Base-by-base conservation (phyloP, 2,888 invertebrate species). In the Sarcophaga rosellei region DNA sequence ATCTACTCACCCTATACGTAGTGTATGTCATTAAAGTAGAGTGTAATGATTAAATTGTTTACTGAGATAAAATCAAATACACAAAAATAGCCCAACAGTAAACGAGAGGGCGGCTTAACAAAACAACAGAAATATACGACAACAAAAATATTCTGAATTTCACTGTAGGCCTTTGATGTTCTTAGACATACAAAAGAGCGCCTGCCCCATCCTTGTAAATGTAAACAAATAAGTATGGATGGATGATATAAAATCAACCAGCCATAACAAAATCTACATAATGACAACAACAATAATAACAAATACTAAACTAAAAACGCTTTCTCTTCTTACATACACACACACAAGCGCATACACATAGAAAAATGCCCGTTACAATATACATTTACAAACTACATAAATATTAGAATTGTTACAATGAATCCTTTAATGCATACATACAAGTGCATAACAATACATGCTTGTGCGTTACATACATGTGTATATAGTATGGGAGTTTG, bases 111-210 rank as follows among this genome's bases (percentile, higher is more conserved):
- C 35, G 35, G 6, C 35, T 57, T 35, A 44, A 17, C 21, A 21
- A n/a, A 53, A 15, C 65, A 75, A 75, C 65, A 65, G 15, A 44
- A n/a, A 57, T 57, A 1, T 15, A 57, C 57, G 17, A 65, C 53
- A 17, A 57, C 57, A 72, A 62, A 12, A 44, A 45, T 45, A 4
- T 45, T 45, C 2, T 45, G 17, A 6, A 75, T 35, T 57, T 75
- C 57, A 66, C 57, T 65, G 53, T 35, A 15, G 57, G 57, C 75
- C 65, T 65, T 75, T 75, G 65, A 75, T 75, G 65, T 75, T 57
- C 65, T 57, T 57, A 75, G 20, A 66, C 66, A 75, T 17, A 72
- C 57, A 66, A 66, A 20, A 44, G 35, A 35, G 35, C 8, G 35
- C 35, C 35, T 2, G 35, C 35, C 35, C 35, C 35, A 35, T 2